Conservation (phyloP, 2,113 vertebrate genomes). For the Rhegmatorhina hoffmannsi region DNA sequence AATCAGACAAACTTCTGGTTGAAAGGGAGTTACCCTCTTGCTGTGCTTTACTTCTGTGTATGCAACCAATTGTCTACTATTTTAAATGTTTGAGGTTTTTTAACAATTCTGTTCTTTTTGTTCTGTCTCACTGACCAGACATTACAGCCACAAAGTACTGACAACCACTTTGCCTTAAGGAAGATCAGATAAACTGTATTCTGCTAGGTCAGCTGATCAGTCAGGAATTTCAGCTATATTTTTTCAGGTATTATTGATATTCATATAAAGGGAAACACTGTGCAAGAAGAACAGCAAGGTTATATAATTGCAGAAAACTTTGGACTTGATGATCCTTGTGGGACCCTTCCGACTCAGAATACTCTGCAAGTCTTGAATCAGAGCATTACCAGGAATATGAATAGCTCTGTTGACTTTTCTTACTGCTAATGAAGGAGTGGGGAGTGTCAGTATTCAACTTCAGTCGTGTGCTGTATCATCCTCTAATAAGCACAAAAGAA, state of each 20-base stretch:
- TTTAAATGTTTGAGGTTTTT: not conserved
- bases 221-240: not conserved
- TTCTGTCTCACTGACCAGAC: not conserved
- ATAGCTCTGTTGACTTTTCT: not conserved
- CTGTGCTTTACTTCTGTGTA: not conserved
- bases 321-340: rapidly evolving
- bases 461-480: not conserved
- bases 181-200: not conserved
- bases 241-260: not conserved
- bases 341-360: not conserved
- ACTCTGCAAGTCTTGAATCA: not conserved
- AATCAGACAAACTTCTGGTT: not conserved
- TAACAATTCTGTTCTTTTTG: not conserved
- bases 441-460: rapidly evolving
- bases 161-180: not conserved
- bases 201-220: not conserved
- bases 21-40: rapidly evolving
- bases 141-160: not conserved
- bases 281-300: not conserved
- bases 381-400: not conserved
- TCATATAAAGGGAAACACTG: not conserved
- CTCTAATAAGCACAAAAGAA: not conserved
- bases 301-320: not conserved
- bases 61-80: not conserved
- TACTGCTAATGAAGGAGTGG: not conserved